Evolutionary conservation across 2,797 vertebrate species (phyloP).

Genomic region (Cottoperca gobio): DNA sequence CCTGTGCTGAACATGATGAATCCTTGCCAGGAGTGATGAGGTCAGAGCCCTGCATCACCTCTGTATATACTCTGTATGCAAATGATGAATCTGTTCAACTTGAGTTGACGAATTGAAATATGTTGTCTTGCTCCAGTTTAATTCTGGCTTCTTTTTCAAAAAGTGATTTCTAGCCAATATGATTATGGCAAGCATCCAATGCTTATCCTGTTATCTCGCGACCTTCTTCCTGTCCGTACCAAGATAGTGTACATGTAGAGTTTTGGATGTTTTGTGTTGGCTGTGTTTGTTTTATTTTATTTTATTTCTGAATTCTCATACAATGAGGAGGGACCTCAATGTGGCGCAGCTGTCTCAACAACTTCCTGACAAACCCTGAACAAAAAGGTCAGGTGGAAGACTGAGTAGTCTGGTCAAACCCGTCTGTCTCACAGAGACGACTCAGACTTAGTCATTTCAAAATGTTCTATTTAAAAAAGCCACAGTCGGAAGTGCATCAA

Average conservation of each 20-base stretch:
- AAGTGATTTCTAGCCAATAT: conserved; percentile 40
- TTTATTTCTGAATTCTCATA: conserved; percentile 63
- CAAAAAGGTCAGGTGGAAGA: conserved; percentile 53
- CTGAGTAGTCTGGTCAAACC: conserved; percentile 14
- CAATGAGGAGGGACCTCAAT: conserved; percentile 67
- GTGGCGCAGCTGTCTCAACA: conserved; percentile 69
- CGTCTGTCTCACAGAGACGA: not conserved
- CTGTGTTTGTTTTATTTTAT: conserved; percentile 51
- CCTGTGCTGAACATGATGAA: not conserved
- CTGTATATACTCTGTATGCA: conserved; percentile 13
- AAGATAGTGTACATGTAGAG: conserved; percentile 50
- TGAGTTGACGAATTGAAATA: conserved; percentile 3
- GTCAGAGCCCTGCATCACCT: conserved; percentile 3
- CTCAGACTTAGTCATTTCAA: not conserved
- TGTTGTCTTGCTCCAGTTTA: conserved; percentile 15
- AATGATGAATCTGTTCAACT: conserved; percentile 27
- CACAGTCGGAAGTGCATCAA: not conserved
- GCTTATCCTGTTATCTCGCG: conserved; percentile 66
- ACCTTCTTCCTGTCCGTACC: conserved; percentile 58
- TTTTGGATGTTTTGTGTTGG: conserved; percentile 57
- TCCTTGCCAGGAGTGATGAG: not conserved
- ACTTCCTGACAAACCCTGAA: conserved; percentile 65
- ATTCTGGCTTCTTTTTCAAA: conserved; percentile 18
- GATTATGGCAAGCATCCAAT: conserved; percentile 55
- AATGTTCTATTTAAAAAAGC: not conserved